Percentiles rank a stretch among this genome's conserved stretches.
Conservation (phyloP, 2,888 invertebrate genomes). For the Drosophila lacicola region DNA sequence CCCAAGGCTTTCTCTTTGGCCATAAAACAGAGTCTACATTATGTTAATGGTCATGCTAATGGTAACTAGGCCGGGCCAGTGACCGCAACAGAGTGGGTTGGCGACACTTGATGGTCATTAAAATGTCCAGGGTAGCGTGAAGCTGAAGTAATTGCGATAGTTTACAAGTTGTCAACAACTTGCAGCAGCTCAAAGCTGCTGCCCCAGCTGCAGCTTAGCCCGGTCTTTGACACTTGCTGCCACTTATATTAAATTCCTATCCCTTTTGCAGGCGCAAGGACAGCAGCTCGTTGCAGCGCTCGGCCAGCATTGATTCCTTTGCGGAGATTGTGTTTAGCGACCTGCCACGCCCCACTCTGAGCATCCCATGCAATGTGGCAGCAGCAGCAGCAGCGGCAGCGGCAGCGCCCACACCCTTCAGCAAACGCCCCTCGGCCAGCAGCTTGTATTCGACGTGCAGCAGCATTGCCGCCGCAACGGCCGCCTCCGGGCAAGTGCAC, state of each 20-base stretch:
- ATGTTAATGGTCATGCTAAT: slow-evolving; percentile 53
- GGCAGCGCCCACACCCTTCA: slow-evolving; percentile 76
- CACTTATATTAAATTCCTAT: slow-evolving; percentile 1
- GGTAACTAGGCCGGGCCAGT: slow-evolving; percentile 74
- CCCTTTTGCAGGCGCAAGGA: slow-evolving; percentile 77
- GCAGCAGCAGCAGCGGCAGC: slow-evolving; percentile 14
- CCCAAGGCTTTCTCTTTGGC: slow-evolving; percentile 53
- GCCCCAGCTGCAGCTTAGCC: slow-evolving; percentile 6
- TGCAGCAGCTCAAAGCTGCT: slow-evolving; percentile 19
- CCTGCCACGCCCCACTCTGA: slow-evolving; percentile 83
- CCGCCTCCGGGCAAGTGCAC: slow-evolving; percentile 70
- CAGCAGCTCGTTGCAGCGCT: slow-evolving; percentile 87
- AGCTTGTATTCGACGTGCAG: slow-evolving; percentile 83
- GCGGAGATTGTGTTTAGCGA: slow-evolving; percentile 90
- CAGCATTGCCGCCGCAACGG: slow-evolving; percentile 63
- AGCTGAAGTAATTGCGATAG: slow-evolving; percentile 74
- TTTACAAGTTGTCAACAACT: slow-evolving; percentile 60
- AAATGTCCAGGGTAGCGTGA: slow-evolving; percentile 65
- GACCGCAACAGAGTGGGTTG: slow-evolving; percentile 54
- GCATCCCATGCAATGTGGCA: slow-evolving; percentile 77
- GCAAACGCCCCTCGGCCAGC: slow-evolving; percentile 84
- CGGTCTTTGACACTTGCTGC: slow-evolving; percentile 29
- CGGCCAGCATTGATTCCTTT: slow-evolving; percentile 92
- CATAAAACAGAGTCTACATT: slow-evolving; percentile 69
- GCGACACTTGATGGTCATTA: slow-evolving; percentile 62